A percentile compares a stretch with the other conserved stretches of the same genome.
These are phyloP conservation scores for Onthophagus sagittarius DNA, from an alignment of 2,888 invertebrate species.

Conservation along the genomic window DNA sequence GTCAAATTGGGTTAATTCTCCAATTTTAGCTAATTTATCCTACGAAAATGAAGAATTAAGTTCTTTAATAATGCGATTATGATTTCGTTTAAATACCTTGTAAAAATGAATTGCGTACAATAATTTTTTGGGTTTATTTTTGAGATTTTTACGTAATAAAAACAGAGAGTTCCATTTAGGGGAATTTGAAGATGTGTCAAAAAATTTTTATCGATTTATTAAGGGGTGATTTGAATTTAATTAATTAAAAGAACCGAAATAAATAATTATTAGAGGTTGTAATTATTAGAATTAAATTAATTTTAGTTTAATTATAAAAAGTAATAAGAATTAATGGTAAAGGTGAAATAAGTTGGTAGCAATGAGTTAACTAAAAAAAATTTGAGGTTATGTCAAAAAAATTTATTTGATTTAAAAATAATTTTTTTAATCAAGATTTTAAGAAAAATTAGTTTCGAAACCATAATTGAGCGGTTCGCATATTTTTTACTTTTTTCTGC, in stretches of 20 bases:
- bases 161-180: constrained; percentile 15
- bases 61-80: not conserved
- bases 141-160: constrained; percentile 23
- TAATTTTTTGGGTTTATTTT: constrained; percentile 20
- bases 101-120: constrained; percentile 18
- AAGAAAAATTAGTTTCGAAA: constrained; percentile 80
- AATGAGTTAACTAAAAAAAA: too few relatives aligned
- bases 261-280: too few relatives aligned
- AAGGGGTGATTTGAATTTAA: not conserved
- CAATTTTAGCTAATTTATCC: not conserved
- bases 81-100: constrained; percentile 19
- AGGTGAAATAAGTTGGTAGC: too few relatives aligned
- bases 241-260: too few relatives aligned
- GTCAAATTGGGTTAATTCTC: not conserved
- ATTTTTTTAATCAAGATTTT: too few relatives aligned
- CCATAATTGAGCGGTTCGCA: constrained; percentile 86
- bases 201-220: not conserved
- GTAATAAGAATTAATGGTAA: too few relatives aligned
- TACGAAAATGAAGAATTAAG: not conserved
- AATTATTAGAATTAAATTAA: too few relatives aligned
- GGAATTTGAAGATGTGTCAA: not conserved
- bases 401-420: too few relatives aligned
- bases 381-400: too few relatives aligned
- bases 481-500: constrained; percentile 96
- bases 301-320: too few relatives aligned